phyloP scores from a whole-genome alignment of 2,797 vertebrate genomes.

The Chiroxiphia lanceolata region DNA sequence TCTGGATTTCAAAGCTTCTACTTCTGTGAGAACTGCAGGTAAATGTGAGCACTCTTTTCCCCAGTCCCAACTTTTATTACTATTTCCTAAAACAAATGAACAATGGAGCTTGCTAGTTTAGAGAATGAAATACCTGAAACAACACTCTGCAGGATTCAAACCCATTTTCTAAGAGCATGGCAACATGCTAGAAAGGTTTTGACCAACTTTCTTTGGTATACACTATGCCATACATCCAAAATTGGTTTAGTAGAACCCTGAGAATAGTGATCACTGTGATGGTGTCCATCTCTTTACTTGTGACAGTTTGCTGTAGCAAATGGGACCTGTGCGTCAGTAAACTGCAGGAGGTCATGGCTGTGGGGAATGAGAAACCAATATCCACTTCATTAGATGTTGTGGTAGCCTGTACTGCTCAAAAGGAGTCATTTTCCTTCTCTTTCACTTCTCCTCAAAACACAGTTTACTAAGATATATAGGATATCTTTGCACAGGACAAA shows the following conservation, averaged over 20 bases:
- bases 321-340: background rate
- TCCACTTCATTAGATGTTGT: background rate
- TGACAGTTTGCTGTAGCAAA: background rate
- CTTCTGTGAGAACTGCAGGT: background rate
- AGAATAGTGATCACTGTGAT: background rate
- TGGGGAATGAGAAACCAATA: background rate
- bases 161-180: fast-evolving
- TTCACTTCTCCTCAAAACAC: background rate
- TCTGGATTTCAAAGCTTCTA: background rate
- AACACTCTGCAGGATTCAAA: background rate
- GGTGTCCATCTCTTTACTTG: background rate
- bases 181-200: background rate
- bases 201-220: background rate
- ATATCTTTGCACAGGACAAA: background rate
- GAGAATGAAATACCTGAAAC: background rate
- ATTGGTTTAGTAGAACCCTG: background rate
- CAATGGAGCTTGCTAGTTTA: background rate
- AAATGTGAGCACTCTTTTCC: background rate
- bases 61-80: background rate
- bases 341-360: background rate
- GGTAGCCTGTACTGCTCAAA: background rate
- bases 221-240: background rate
- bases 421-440: background rate
- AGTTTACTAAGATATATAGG: background rate
- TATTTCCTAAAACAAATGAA: background rate